These are phyloP conservation scores for Sisyra terminalis DNA, from an alignment of 2,888 invertebrate genomes.

Conservation along the genomic window DNA sequence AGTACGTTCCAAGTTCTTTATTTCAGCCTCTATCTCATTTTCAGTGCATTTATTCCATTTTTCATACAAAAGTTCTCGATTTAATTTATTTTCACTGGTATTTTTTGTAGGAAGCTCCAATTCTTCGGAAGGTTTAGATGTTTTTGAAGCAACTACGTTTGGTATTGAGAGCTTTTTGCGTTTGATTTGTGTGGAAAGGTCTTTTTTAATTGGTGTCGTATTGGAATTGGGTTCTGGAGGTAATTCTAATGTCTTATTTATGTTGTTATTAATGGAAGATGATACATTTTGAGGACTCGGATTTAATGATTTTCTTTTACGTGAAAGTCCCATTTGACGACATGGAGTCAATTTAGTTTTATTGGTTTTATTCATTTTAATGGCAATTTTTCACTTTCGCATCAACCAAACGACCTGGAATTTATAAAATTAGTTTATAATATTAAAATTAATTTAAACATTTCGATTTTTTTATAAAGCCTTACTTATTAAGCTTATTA, in stretches of 20 bases:
- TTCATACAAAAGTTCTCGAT: background rate
- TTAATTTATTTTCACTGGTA: background rate
- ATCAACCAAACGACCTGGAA: too few relatives aligned
- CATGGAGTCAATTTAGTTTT: constrained; percentile 30
- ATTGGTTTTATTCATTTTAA: constrained; percentile 31
- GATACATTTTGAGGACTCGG: background rate
- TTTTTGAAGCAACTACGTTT: background rate
- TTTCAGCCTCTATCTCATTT: background rate
- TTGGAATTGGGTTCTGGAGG: background rate
- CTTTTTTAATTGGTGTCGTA: background rate
- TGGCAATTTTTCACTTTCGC: constrained; percentile 24
- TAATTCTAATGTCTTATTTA: too few relatives aligned
- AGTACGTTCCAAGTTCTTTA: background rate
- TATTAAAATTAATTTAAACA: too few relatives aligned
- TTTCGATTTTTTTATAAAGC: too few relatives aligned
- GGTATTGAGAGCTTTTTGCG: background rate
- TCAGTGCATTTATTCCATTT: background rate
- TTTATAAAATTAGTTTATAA: too few relatives aligned
- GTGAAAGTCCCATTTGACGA: constrained; percentile 33
- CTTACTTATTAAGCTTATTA: too few relatives aligned
- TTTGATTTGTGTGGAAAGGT: too few relatives aligned
- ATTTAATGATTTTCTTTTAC: constrained; percentile 16
- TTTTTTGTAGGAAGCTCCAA: background rate
- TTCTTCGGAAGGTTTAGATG: too few relatives aligned
- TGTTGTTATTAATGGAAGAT: background rate